Conservation (phyloP, 2,888 invertebrate genomes). For the Lasioglossum pauxillum region DNA sequence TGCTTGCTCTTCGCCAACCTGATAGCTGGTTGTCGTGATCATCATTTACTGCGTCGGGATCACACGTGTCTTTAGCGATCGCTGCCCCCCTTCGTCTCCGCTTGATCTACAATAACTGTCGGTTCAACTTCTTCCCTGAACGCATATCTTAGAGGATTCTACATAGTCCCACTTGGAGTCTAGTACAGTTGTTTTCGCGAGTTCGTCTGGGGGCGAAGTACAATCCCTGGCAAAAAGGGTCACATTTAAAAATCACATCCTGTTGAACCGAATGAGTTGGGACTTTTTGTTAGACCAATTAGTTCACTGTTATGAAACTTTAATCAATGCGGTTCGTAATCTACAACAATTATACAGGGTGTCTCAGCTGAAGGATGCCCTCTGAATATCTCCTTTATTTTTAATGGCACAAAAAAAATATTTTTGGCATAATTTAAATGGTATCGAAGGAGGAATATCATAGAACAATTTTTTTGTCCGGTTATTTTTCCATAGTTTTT, state of each 20-base stretch:
- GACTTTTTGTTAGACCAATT: too few relatives aligned
- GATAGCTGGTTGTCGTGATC: neutral
- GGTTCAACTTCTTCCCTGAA: neutral
- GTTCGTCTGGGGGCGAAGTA: neutral
- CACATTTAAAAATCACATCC: too few relatives aligned
- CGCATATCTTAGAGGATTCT: neutral
- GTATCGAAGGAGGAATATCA: too few relatives aligned
- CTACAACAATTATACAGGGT: too few relatives aligned
- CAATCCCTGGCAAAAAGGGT: neutral
- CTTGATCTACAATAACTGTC: constrained; percentile 4
- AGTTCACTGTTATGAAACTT: too few relatives aligned
- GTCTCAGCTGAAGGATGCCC: too few relatives aligned
- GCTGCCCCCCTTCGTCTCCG: neutral
- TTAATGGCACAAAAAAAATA: too few relatives aligned
- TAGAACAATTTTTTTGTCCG: too few relatives aligned
- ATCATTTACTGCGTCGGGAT: neutral
- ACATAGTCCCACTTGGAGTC: neutral
- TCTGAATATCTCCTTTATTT: too few relatives aligned
- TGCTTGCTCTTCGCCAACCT: neutral
- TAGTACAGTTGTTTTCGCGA: neutral
- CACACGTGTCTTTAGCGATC: constrained; percentile 1
- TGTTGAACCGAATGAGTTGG: neutral
- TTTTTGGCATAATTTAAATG: too few relatives aligned
- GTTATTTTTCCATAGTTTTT: too few relatives aligned
- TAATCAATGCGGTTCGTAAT: too few relatives aligned